Evolutionary conservation across 2,888 invertebrate genomes (phyloP).

Genomic region (Lepidochitona cinerea): DNA sequence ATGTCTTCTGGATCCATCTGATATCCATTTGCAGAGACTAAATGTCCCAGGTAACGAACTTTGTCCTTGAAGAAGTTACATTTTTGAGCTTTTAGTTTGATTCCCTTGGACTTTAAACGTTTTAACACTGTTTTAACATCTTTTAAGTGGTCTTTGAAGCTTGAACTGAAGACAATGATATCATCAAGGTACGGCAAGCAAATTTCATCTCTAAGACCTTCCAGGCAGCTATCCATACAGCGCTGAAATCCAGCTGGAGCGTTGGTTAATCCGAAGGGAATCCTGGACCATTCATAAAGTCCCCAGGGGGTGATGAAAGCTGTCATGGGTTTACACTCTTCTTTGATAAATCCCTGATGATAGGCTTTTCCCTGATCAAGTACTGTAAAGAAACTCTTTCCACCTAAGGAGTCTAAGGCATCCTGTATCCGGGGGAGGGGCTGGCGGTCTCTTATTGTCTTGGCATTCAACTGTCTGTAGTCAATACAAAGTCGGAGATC

Average conservation of each 20-base stretch:
- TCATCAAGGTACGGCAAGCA: conserved; percentile 13
- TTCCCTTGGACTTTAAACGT: neutral
- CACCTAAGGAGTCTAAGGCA: conserved; percentile 16
- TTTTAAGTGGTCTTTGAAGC: neutral
- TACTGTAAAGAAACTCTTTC: conserved; percentile 19
- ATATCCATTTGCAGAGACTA: conserved; percentile 5
- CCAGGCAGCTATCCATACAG: conserved; percentile 10
- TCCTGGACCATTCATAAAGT: conserved; percentile 22
- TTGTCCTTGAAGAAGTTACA: neutral
- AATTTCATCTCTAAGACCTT: conserved; percentile 9
- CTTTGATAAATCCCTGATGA: conserved; percentile 22
- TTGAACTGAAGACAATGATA: neutral
- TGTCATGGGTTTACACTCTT: conserved; percentile 18
- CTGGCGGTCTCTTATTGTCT: conserved; percentile 13
- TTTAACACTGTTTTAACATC: neutral
- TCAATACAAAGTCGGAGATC: conserved; percentile 26
- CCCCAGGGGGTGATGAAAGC: conserved; percentile 14
- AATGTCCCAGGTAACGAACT: neutral
- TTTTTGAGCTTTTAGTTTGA: neutral
- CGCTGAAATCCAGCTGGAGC: conserved; percentile 16
- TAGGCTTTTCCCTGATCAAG: conserved; percentile 25
- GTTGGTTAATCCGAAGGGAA: conserved; percentile 27
- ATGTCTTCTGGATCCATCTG: neutral
- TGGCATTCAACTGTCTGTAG: conserved; percentile 18
- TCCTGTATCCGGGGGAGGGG: conserved; percentile 27